These are phyloP conservation scores for Polylopha cassiicola DNA, from an alignment of 2,888 invertebrate species.

Conservation along the genomic window DNA sequence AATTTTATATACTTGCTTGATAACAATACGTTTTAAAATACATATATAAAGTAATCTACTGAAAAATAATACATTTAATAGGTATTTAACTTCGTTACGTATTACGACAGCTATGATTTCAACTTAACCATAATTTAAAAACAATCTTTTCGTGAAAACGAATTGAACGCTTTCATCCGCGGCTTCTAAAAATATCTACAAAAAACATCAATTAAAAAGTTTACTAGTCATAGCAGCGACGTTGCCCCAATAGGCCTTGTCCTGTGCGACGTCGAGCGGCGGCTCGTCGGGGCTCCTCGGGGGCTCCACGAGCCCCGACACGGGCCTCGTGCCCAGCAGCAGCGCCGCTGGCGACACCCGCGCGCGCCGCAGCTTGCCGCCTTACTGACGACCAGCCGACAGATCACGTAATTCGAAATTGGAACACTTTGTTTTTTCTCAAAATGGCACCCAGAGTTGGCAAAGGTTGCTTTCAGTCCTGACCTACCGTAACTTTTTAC, in stretches of 20 bases:
- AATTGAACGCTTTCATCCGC: too few relatives aligned
- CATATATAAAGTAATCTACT: background rate
- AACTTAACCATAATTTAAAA: too few relatives aligned
- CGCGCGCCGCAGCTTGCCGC: constrained; percentile 69
- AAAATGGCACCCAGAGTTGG: too few relatives aligned
- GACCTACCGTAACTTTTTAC: too few relatives aligned
- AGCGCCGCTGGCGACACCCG: constrained; percentile 71
- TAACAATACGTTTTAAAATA: background rate
- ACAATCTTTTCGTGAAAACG: too few relatives aligned
- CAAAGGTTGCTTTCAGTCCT: too few relatives aligned
- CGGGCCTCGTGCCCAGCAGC: constrained; percentile 77
- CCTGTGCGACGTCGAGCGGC: constrained; percentile 71
- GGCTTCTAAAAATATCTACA: too few relatives aligned
- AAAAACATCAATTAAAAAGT: constrained; percentile 8
- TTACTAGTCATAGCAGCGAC: constrained; percentile 66
- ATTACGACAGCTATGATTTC: too few relatives aligned
- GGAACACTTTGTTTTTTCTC: too few relatives aligned
- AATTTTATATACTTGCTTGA: background rate
- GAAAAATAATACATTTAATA: too few relatives aligned
- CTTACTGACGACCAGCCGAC: constrained; percentile 28
- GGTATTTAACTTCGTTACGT: too few relatives aligned
- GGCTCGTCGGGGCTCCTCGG: constrained; percentile 69
- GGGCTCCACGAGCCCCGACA: constrained; percentile 70
- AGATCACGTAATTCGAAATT: constrained; percentile 25
- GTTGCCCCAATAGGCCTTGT: constrained; percentile 72